Evolutionary conservation across 2,888 invertebrate species (phyloP).

Genomic region (Antheraea yamamai): DNA sequence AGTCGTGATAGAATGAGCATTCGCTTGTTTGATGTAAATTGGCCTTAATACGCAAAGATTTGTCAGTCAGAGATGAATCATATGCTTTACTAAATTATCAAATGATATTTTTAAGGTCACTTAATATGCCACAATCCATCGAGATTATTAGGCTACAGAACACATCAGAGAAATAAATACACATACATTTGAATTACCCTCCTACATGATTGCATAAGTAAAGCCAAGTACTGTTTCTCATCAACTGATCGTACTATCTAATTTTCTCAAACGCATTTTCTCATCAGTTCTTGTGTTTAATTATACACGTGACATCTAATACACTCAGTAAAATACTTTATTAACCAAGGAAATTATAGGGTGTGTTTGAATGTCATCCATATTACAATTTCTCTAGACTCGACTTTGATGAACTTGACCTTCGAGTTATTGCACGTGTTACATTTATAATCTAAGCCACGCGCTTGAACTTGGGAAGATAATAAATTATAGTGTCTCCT

Average conservation of each 20-base stretch:
- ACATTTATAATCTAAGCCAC: background rate
- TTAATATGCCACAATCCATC: no score
- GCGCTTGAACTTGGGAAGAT: background rate
- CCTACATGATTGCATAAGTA: no score
- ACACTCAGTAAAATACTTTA: background rate
- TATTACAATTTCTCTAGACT: background rate
- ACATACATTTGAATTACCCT: no score
- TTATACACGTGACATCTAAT: background rate
- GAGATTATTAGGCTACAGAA: no score
- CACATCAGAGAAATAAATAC: no score
- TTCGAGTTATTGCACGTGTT: background rate
- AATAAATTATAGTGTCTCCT: background rate
- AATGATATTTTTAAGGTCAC: no score
- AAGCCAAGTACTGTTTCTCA: no score
- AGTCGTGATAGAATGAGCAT: no score
- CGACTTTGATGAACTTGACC: conserved; percentile 4
- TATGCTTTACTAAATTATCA: no score
- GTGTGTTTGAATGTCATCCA: background rate
- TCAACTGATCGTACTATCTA: background rate
- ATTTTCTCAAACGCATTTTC: background rate
- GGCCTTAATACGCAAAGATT: no score
- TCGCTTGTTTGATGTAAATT: no score
- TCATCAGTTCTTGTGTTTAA: background rate
- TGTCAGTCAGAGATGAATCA: no score
- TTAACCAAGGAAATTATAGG: background rate